Evolutionary conservation across 1,140 invertebrate species (phyloP).

Genomic region (Achatina immaculata): DNA sequence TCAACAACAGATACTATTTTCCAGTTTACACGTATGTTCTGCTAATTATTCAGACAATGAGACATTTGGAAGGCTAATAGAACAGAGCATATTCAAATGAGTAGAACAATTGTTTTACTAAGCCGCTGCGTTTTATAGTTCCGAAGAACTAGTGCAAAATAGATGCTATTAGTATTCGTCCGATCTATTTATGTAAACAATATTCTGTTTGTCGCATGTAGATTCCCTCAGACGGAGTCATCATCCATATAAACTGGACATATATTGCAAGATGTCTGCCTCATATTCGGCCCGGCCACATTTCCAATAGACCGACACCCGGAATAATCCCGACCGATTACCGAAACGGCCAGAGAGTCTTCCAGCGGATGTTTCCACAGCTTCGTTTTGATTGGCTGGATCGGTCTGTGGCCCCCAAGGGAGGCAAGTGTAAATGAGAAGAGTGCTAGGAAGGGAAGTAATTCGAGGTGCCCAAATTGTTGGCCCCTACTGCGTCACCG

Average conservation of each 20-base stretch:
- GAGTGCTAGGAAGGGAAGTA: conserved; percentile 7
- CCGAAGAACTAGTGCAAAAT: too few species aligned
- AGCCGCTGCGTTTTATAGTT: too few species aligned
- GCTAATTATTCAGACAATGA: too few species aligned
- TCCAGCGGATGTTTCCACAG: not conserved
- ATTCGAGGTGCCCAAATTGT: not conserved
- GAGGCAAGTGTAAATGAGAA: conserved; percentile 18
- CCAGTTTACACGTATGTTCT: too few species aligned
- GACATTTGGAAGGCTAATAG: too few species aligned
- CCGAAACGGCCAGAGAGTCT: not conserved
- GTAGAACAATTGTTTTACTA: too few species aligned
- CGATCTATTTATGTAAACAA: not conserved
- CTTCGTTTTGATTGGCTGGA: conserved; percentile 6
- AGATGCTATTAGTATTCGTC: too few species aligned
- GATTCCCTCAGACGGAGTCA: not conserved
- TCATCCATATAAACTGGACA: not conserved
- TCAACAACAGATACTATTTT: too few species aligned
- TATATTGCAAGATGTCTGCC: not conserved
- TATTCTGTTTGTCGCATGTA: not conserved
- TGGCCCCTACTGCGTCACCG: not conserved
- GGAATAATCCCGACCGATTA: not conserved
- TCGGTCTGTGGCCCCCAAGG: not conserved
- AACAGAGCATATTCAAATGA: too few species aligned
- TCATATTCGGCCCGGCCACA: not conserved
- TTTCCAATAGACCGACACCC: too few species aligned